Percentiles rank a stretch among this genome's conserved stretches.
These are phyloP conservation scores for Nezara viridula DNA, from an alignment of 2,888 invertebrate species.

Conservation along the genomic window DNA sequence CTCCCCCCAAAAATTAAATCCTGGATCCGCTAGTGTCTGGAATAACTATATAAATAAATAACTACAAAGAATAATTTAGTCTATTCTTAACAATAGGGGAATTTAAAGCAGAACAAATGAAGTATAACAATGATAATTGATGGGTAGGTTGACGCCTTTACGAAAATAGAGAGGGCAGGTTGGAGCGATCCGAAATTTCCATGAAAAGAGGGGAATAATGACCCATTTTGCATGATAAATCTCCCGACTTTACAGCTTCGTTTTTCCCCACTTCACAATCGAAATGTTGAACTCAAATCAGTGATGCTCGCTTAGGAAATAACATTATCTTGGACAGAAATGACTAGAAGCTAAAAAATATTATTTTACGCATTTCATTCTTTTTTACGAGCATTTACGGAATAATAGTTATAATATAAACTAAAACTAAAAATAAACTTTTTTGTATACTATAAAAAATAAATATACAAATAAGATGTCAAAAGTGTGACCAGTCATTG, in stretches of 20 bases:
- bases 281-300: neutral
- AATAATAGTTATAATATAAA: no score
- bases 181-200: neutral
- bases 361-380: neutral
- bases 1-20: no score
- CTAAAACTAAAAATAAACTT: no score
- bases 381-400: neutral
- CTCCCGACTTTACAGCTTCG: neutral
- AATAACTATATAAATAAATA: no score
- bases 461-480: no score
- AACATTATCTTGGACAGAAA: neutral
- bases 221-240: slow-evolving; percentile 5
- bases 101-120: neutral
- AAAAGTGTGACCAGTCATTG: no score
- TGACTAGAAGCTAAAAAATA: neutral
- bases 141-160: neutral
- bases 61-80: no score
- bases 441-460: no score
- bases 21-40: no score
- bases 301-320: neutral
- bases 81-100: no score
- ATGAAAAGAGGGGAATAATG: neutral
- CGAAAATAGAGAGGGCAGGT: neutral
- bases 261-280: neutral
- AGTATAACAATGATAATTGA: neutral